A percentile compares a stretch with the other conserved stretches of the same genome.
phyloP scores from a whole-genome alignment of 2,113 vertebrate species.

The Aphelocoma coerulescens region DNA sequence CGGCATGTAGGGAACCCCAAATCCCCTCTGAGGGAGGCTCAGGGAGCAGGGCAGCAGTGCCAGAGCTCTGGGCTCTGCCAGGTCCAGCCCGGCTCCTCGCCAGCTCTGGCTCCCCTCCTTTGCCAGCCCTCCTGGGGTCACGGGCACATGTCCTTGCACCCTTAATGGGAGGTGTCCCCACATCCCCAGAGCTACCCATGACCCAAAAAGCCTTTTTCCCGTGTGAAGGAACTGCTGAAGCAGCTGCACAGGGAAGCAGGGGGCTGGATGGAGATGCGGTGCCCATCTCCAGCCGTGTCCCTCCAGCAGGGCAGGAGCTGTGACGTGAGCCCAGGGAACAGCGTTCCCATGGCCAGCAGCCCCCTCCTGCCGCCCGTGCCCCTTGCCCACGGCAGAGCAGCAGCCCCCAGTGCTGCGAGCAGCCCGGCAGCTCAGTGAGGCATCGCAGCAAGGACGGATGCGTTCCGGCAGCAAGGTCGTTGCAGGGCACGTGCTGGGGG shows the following conservation, averaged over 20 bases:
- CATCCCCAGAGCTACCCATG: not conserved
- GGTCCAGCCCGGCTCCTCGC: not conserved
- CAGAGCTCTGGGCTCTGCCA: not conserved
- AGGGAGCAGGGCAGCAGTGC: not conserved
- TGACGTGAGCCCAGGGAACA: not conserved
- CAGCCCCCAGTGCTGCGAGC: not conserved
- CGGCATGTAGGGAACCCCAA: slow-evolving; percentile 16
- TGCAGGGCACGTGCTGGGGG: not conserved
- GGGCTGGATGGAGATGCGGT: not conserved
- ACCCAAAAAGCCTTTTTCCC: not conserved
- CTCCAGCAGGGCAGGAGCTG: not conserved
- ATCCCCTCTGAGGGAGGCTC: slow-evolving; percentile 33
- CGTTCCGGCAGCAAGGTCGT: not conserved
- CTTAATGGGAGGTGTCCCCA: not conserved
- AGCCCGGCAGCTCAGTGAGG: not conserved
- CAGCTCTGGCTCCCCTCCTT: accelerated
- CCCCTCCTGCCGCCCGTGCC: not conserved
- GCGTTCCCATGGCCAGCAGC: not conserved
- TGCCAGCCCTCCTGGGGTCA: not conserved
- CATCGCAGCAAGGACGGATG: not conserved
- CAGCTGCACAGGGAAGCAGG: accelerated
- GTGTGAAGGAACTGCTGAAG: accelerated
- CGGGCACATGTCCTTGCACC: accelerated
- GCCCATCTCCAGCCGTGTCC: accelerated
- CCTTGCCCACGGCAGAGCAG: not conserved